Evolutionary conservation across 2,888 invertebrate genomes (phyloP).

Genomic region (Drosophila formosana): DNA sequence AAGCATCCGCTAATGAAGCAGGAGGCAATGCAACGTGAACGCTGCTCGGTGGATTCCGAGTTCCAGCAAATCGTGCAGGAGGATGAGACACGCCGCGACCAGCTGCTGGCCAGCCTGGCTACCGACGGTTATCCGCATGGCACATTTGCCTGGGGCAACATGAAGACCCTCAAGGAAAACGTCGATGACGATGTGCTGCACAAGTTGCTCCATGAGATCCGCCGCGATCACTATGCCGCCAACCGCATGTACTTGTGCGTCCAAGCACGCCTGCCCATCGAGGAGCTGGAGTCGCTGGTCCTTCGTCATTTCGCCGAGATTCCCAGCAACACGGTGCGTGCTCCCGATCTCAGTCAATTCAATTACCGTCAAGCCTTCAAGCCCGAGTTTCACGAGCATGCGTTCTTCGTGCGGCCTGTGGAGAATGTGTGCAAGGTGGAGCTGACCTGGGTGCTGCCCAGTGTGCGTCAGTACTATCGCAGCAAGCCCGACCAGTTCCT

Average conservation of each 20-base stretch:
- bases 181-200: constrained; percentile 89
- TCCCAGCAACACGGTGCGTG: constrained; percentile 88
- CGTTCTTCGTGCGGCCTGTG: constrained; percentile 91
- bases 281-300: constrained; percentile 83
- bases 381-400: constrained; percentile 80
- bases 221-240: constrained; percentile 92
- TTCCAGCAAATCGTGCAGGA: constrained; percentile 92
- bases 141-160: constrained; percentile 95
- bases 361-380: constrained; percentile 78
- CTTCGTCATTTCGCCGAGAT: constrained; percentile 89
- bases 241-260: constrained; percentile 95
- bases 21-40: constrained; percentile 93
- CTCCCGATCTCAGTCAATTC: constrained; percentile 88
- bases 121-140: constrained; percentile 89
- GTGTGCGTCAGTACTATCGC: constrained; percentile 79
- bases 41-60: constrained; percentile 95
- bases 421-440: constrained; percentile 90
- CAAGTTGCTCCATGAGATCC: constrained; percentile 90
- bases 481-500: constrained; percentile 88
- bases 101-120: constrained; percentile 90
- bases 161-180: constrained; percentile 89
- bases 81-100: constrained; percentile 91
- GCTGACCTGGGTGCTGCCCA: constrained; percentile 84
- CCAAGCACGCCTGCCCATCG: constrained; percentile 87
- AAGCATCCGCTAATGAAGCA: constrained; percentile 93